phyloP scores from a whole-genome alignment of 2,113 vertebrate genomes.

The Lichenostomus cassidix region DNA sequence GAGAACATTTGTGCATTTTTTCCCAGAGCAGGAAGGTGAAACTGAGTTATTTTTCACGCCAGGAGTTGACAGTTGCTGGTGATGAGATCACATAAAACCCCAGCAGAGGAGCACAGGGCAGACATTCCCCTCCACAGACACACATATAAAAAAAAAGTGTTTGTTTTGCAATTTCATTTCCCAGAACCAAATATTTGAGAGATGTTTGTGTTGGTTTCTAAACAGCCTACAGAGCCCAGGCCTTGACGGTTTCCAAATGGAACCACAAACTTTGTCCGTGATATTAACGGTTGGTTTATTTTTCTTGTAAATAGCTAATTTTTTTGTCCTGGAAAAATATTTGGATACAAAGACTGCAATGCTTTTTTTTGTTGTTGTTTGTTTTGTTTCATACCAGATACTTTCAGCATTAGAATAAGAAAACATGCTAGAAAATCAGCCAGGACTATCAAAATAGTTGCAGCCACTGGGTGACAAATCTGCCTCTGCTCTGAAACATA shows the following conservation, averaged over 20 bases:
- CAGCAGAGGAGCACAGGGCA: neutral
- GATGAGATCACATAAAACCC: neutral
- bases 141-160: neutral
- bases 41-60: neutral
- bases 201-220: slow-evolving; percentile 53
- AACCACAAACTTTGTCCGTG: neutral
- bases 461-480: neutral
- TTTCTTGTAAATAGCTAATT: neutral
- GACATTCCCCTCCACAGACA: neutral
- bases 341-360: slow-evolving; percentile 37
- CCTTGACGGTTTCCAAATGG: slow-evolving; percentile 28
- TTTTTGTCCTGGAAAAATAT: slow-evolving; percentile 52
- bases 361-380: neutral
- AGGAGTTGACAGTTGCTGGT: neutral
- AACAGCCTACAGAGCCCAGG: slow-evolving; percentile 33
- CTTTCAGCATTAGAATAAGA: slow-evolving; percentile 52
- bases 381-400: slow-evolving; percentile 41
- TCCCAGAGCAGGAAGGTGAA: neutral
- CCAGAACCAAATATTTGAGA: slow-evolving; percentile 20
- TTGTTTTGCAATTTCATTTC: slow-evolving; percentile 31
- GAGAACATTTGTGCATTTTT: neutral
- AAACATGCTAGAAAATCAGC: slow-evolving; percentile 55
- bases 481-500: neutral
- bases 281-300: slow-evolving; percentile 2
- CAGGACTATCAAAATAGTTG: slow-evolving; percentile 50